Evolutionary conservation across 1,140 invertebrate species (phyloP).

Genomic region (Brachionus plicatilis): DNA sequence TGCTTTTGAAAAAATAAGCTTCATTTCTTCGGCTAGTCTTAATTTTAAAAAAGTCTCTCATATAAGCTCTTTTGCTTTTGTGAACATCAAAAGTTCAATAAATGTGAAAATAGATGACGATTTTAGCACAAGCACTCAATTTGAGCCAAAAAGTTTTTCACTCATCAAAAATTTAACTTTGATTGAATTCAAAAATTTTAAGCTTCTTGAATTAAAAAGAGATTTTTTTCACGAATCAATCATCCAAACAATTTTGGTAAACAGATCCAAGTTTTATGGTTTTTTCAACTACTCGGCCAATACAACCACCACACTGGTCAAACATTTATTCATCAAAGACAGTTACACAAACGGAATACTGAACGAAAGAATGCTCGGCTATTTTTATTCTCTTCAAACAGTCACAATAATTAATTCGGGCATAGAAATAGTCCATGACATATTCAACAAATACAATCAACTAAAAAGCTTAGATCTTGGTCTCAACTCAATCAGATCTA

Average conservation of each 20-base stretch:
- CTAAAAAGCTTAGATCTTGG: background rate
- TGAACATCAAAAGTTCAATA: background rate
- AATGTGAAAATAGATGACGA: background rate
- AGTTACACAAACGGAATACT: background rate
- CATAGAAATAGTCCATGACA: background rate
- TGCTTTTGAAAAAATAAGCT: background rate
- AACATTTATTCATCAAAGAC: background rate
- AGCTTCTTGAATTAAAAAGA: background rate
- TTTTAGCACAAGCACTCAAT: background rate
- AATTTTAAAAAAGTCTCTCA: background rate
- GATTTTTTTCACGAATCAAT: background rate
- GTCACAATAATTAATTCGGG: background rate
- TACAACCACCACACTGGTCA: background rate
- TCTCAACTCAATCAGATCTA: background rate
- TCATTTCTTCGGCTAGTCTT: background rate
- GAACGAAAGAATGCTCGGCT: background rate
- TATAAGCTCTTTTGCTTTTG: background rate
- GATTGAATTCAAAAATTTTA: background rate
- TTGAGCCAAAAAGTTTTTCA: background rate
- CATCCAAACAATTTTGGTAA: background rate
- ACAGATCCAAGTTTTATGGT: background rate
- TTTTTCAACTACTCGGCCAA: background rate
- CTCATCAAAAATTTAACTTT: background rate
- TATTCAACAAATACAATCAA: background rate
- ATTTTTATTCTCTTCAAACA: background rate